Evolutionary conservation across 2,888 invertebrate species (phyloP).

Genomic region (Heliconius aoede): DNA sequence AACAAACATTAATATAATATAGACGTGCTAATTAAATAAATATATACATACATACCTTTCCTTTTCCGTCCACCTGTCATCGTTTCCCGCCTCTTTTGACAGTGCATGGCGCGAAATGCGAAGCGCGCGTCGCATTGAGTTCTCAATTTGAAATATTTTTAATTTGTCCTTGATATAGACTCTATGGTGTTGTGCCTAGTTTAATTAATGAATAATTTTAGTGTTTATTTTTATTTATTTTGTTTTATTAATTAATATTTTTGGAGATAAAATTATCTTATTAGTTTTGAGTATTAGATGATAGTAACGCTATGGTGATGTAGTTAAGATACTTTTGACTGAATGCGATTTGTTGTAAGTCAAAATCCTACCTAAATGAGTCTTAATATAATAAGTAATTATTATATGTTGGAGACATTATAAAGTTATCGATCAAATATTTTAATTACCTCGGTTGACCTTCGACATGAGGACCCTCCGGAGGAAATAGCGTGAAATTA

Average conservation of each 20-base stretch:
- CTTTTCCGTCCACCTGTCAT: constrained; percentile 46
- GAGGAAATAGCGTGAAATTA: too few species aligned
- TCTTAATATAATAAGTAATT: not conserved
- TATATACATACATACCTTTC: constrained; percentile 38
- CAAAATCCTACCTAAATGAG: not conserved
- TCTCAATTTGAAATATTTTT: constrained; percentile 55
- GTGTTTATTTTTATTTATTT: not conserved
- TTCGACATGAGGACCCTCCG: too few species aligned
- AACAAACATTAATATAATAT: not conserved
- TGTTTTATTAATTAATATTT: not conserved
- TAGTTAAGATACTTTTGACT: not conserved
- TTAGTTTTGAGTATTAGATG: not conserved
- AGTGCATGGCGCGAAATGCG: constrained; percentile 56
- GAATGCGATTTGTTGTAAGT: not conserved
- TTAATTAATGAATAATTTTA: not conserved
- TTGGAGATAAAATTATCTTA: not conserved
- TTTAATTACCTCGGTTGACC: too few species aligned
- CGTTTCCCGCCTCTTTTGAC: constrained; percentile 51
- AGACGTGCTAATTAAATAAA: constrained; percentile 35
- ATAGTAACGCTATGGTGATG: not conserved
- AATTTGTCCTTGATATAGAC: constrained; percentile 52
- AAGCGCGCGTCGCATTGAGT: constrained; percentile 61
- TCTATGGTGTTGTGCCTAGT: constrained; percentile 27
- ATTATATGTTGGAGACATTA: not conserved
- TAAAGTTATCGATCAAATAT: not conserved